phyloP scores from a whole-genome alignment of 2,888 invertebrate species.

The Gerris lacustris region DNA sequence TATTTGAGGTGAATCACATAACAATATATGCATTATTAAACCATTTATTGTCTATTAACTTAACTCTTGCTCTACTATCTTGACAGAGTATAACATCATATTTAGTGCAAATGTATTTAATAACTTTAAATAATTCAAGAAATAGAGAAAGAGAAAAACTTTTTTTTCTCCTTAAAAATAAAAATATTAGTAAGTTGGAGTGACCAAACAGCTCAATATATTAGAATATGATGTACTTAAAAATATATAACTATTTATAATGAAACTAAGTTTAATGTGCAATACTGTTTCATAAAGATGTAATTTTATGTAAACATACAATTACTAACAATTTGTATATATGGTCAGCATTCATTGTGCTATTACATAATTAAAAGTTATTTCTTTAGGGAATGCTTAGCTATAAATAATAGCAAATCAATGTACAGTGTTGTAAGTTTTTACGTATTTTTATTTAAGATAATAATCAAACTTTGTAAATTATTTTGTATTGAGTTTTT shows the following conservation, averaged over 20 bases:
- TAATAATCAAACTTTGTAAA: conserved; percentile 18
- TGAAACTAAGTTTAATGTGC: background rate
- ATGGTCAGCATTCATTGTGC: background rate
- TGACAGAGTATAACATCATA: too few relatives aligned
- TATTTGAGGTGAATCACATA: too few relatives aligned
- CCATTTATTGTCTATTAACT: too few relatives aligned
- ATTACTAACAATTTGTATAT: background rate
- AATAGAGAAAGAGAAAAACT: too few relatives aligned
- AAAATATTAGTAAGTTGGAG: too few relatives aligned
- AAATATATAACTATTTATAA: background rate
- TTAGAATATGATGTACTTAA: too few relatives aligned
- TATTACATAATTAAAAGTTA: background rate
- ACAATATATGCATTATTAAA: too few relatives aligned
- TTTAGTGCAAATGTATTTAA: too few relatives aligned
- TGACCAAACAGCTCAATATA: too few relatives aligned
- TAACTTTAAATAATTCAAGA: too few relatives aligned
- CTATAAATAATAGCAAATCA: background rate
- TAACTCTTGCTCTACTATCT: too few relatives aligned
- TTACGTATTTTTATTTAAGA: background rate
- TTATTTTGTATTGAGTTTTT: conserved; percentile 23
- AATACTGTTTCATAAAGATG: background rate
- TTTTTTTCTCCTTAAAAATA: too few relatives aligned
- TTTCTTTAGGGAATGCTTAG: background rate
- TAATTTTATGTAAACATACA: background rate
- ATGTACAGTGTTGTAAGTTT: background rate